Evolutionary conservation across 30 jellyfish, hydroid and myxozoan genomes (phyloP).

Genomic region (Turritopsis dohrnii): DNA sequence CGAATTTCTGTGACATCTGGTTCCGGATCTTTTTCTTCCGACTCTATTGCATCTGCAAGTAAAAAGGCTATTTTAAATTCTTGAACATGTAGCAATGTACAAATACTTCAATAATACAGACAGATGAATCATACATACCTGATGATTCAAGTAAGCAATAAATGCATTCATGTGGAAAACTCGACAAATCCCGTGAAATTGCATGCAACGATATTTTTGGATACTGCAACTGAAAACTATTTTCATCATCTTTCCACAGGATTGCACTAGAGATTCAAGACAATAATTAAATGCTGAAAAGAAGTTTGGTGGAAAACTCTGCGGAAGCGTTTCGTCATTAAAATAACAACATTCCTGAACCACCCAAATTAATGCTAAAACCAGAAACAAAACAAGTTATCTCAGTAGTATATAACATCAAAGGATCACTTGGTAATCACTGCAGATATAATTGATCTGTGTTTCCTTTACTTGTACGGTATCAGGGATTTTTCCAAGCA

Average conservation of each 20-base stretch:
- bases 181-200: slow-evolving; percentile 48
- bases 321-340: too few species aligned
- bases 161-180: slow-evolving; percentile 68
- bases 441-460: too few species aligned
- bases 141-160: slow-evolving; percentile 49
- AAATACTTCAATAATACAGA: too few species aligned
- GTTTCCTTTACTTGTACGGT: too few species aligned
- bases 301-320: background rate
- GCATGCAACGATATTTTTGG: slow-evolving; percentile 79
- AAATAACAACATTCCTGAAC: too few species aligned
- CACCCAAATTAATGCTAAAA: too few species aligned
- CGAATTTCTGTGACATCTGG: slow-evolving; percentile 57
- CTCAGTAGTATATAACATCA: too few species aligned
- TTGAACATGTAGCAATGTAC: too few species aligned
- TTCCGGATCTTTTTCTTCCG: slow-evolving; percentile 60
- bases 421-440: too few species aligned
- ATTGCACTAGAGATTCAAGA: slow-evolving; percentile 31
- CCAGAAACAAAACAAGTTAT: too few species aligned
- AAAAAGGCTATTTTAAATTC: too few species aligned
- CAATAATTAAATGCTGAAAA: background rate
- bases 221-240: slow-evolving; percentile 46
- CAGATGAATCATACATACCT: background rate
- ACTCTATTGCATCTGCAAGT: slow-evolving; percentile 13
- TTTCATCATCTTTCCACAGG: slow-evolving; percentile 48
- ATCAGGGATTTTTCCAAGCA: too few species aligned